Conservation (phyloP, 53 echinoderm and acorn worm genomes). For the Hippasteria phrygiana region DNA sequence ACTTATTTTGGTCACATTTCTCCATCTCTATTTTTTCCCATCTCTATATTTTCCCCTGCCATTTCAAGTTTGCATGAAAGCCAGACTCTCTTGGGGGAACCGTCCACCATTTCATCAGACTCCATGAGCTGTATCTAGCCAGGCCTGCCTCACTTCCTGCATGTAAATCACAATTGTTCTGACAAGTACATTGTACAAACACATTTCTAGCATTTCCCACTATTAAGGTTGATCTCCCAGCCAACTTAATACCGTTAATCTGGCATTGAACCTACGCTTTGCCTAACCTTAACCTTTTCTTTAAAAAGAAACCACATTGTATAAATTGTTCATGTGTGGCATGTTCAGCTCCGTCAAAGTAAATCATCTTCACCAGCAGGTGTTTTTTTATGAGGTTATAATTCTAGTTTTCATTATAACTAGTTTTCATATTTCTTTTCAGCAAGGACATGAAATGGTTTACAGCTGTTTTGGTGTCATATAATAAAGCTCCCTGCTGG, state of each 20-base stretch:
- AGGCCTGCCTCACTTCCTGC: slow-evolving; percentile 9
- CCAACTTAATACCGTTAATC: not conserved
- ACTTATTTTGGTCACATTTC: no score
- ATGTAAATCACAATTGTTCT: not conserved
- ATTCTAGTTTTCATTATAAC: no score
- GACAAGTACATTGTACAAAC: not conserved
- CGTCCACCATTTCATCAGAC: not conserved
- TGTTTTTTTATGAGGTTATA: not conserved
- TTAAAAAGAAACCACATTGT: not conserved
- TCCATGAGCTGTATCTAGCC: not conserved
- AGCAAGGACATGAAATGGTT: not conserved
- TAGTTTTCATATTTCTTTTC: not conserved
- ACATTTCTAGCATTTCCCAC: not conserved
- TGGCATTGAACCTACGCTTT: not conserved
- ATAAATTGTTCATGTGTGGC: not conserved
- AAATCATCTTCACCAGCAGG: not conserved
- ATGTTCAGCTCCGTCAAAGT: not conserved
- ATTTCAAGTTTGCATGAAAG: not conserved
- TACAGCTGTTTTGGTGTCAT: no score
- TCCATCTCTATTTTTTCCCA: no score
- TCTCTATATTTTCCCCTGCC: no score
- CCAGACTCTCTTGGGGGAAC: not conserved
- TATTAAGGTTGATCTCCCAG: not conserved
- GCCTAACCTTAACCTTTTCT: not conserved
- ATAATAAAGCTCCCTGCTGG: no score